Evolutionary conservation across 2,797 vertebrate genomes (phyloP), one percentile per base, ranked within the genome.

Genomic region (Hirundo rustica): DNA sequence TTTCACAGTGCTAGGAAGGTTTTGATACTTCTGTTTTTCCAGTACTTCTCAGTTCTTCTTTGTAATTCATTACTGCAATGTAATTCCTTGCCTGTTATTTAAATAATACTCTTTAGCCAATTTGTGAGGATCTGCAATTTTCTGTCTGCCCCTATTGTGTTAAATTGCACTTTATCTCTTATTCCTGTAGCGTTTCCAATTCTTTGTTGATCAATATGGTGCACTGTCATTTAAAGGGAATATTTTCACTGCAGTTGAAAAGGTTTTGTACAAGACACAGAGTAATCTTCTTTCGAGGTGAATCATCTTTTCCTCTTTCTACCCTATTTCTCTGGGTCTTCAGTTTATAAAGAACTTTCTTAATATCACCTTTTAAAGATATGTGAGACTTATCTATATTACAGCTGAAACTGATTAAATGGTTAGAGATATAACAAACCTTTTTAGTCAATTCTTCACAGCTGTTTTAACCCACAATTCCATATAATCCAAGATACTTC

Each of bases 71-170:
- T 96, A 95, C 58, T 76, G 70, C 66, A 77, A 54, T 29, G 47
- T 23, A 61, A 88, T 79, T 85, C 74, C 47, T 92, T 85, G 40
- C 26, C 79, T 95, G 58, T 85, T 89, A 87, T 71, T 95, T 96
- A 96, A 97, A 96, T 94, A 92, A 57, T 60, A 61, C 51, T 75
- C n/a, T 89, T 91, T 85, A 94, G 51, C 80, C 67, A 85, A 27
- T 94, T 92, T 91, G 73, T 93, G 23, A 91, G 95, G 93, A 92
- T 89, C 89, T 96, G 70, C 89, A 95, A 90, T 96, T 97, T 97
- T 68, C 86, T 93, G 70, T 71, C 94, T 92, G 65, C 57, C 85
- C 32, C 77, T 95, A 54, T 96, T 96, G 85, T 94, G 61, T 54
- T 89, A 91, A 97, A 82, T 71, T 77, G 27, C 76, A 55, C 58